Evolutionary conservation across 2,797 vertebrate genomes (phyloP).

Genomic region (Pseudochromis fuscus): DNA sequence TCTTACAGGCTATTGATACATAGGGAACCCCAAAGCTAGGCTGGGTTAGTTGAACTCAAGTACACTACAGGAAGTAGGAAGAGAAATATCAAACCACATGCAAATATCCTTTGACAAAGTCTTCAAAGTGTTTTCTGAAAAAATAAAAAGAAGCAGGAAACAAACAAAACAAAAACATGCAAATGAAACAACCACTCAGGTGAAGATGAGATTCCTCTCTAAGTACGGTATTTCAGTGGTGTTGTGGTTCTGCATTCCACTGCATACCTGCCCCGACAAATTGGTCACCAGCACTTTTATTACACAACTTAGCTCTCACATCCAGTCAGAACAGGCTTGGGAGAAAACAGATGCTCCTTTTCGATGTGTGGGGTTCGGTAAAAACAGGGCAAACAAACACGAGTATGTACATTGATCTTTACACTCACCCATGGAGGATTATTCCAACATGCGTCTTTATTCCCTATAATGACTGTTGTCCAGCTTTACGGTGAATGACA

Average conservation of each 20-base stretch:
- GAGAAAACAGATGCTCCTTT: conserved; percentile 28
- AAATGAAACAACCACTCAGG: conserved; percentile 3
- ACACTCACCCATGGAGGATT: background rate
- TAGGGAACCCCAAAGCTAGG: too few species aligned
- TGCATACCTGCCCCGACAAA: conserved; percentile 39
- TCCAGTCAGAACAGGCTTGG: conserved; percentile 48
- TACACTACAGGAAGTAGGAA: too few species aligned
- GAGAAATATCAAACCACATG: too few species aligned
- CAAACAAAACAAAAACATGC: background rate
- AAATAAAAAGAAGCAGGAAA: background rate
- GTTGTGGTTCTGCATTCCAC: conserved; percentile 60
- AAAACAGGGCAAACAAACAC: conserved; percentile 5
- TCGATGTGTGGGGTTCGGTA: conserved; percentile 18
- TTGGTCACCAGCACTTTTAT: conserved; percentile 31
- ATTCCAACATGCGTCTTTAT: conserved; percentile 14
- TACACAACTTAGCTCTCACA: conserved; percentile 50
- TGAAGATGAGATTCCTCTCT: conserved; percentile 21
- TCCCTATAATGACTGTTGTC: background rate
- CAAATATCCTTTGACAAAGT: too few species aligned
- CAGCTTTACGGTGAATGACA: background rate
- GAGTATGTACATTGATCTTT: background rate
- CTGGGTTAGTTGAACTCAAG: too few species aligned
- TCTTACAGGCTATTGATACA: too few species aligned
- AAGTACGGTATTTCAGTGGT: conserved; percentile 33
- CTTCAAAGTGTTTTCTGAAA: too few species aligned